These are phyloP conservation scores for Melanotaenia maccullochi DNA, from an alignment of 2,797 vertebrate genomes.

Conservation along the genomic window DNA sequence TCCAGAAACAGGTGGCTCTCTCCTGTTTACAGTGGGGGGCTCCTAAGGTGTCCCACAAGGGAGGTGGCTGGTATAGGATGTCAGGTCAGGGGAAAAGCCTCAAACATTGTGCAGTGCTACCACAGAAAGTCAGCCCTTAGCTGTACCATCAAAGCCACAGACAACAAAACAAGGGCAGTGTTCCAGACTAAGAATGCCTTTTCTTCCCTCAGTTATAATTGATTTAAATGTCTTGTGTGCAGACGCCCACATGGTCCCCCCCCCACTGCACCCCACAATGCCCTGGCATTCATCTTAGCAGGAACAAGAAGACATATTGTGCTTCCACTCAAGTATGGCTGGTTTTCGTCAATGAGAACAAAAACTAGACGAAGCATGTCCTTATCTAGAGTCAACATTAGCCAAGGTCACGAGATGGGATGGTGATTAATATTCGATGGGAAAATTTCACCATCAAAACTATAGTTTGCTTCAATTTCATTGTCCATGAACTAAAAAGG, in stretches of 20 bases:
- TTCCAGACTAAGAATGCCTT: slow-evolving; percentile 52
- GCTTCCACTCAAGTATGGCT: slow-evolving; percentile 31
- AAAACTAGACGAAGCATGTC: slow-evolving; percentile 35
- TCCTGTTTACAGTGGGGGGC: slow-evolving; percentile 20
- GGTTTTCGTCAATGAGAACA: slow-evolving; percentile 54
- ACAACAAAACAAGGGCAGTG: slow-evolving; percentile 53
- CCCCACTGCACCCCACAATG: slow-evolving; percentile 52
- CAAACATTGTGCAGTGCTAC: slow-evolving; percentile 19
- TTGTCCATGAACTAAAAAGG: no score
- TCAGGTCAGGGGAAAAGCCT: slow-evolving; percentile 50
- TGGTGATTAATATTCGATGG: background rate
- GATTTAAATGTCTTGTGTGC: slow-evolving; percentile 64
- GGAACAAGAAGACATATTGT: slow-evolving; percentile 75
- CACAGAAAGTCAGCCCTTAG: slow-evolving; percentile 48
- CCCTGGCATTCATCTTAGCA: slow-evolving; percentile 63
- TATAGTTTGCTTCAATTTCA: no score
- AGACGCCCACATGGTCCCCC: slow-evolving; percentile 59
- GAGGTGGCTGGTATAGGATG: slow-evolving; percentile 48
- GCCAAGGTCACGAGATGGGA: background rate
- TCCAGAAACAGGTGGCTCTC: slow-evolving; percentile 68
- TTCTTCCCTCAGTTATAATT: slow-evolving; percentile 64
- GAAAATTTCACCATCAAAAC: background rate
- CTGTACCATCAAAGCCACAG: slow-evolving; percentile 35
- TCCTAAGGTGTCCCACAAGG: slow-evolving; percentile 50
- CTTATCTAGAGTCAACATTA: slow-evolving; percentile 44